A percentile compares a stretch with the other conserved stretches of the same genome.
Evolutionary conservation across 2,797 vertebrate genomes (phyloP).

Genomic region (Hoplostethus atlanticus): DNA sequence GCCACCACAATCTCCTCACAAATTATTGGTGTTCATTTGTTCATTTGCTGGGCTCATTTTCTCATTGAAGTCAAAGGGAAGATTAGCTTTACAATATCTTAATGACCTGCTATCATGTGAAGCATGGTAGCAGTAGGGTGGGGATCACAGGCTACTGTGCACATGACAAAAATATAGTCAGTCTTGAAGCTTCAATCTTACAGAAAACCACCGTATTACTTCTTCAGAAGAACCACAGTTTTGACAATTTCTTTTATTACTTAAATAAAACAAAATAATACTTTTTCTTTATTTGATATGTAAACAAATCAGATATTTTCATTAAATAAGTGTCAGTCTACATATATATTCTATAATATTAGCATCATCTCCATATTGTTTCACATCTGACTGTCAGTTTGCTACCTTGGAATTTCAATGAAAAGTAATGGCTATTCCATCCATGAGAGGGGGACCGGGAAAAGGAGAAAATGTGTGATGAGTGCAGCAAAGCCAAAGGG

Average conservation of each 20-base stretch:
- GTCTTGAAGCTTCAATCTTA: too few relatives aligned
- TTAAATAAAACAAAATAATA: too few relatives aligned
- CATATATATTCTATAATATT: not conserved
- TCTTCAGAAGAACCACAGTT: too few relatives aligned
- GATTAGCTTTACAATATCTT: conserved; percentile 55
- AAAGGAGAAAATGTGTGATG: conserved; percentile 37
- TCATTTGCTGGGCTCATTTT: not conserved
- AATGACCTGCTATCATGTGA: conserved; percentile 52
- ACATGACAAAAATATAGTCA: conserved; percentile 27
- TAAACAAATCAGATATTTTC: too few relatives aligned
- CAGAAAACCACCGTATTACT: too few relatives aligned
- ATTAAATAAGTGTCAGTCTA: not conserved
- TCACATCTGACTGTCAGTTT: not conserved
- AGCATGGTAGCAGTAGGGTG: conserved; percentile 44
- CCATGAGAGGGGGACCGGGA: conserved; percentile 24
- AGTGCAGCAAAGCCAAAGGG: conserved; percentile 63
- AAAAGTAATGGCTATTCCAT: conserved; percentile 32
- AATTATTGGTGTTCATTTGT: conserved; percentile 27
- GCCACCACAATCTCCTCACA: conserved; percentile 14
- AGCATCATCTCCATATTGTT: conserved; percentile 4
- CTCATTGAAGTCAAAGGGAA: conserved; percentile 31
- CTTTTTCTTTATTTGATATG: too few relatives aligned
- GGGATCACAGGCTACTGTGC: conserved; percentile 43
- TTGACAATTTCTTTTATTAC: too few relatives aligned
- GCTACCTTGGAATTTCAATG: conserved; percentile 43